A percentile compares a stretch with the other conserved stretches of the same genome.
Conservation (phyloP, 2,797 vertebrate genomes). For the Odontamblyopus rebecca region DNA sequence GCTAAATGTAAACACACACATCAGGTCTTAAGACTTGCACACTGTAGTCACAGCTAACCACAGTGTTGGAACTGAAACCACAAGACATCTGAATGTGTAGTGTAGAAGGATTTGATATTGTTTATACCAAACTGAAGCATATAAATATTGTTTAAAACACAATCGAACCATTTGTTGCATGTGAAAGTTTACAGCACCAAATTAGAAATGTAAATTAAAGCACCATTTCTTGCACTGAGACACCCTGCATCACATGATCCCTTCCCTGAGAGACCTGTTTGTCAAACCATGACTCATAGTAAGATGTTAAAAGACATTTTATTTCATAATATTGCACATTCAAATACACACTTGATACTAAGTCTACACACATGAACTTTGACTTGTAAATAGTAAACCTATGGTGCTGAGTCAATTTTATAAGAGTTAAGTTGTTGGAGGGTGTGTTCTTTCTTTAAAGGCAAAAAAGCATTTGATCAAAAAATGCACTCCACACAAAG, state of each 20-base stretch:
- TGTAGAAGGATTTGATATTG: neutral
- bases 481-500: too few relatives aligned
- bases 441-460: constrained; percentile 23
- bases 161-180: neutral
- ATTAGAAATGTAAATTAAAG: neutral
- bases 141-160: neutral
- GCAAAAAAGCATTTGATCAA: neutral
- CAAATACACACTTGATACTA: constrained; percentile 7
- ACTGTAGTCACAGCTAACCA: neutral
- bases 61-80: neutral
- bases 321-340: constrained; percentile 8
- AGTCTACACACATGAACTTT: constrained; percentile 37
- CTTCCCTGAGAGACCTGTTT: constrained; percentile 36
- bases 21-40: neutral
- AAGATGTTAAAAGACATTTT: constrained; percentile 1
- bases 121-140: neutral
- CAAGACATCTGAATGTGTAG: neutral
- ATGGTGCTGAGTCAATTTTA: neutral
- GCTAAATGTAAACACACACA: neutral
- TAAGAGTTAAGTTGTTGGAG: neutral
- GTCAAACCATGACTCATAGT: constrained; percentile 39
- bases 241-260: neutral
- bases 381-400: constrained; percentile 23
- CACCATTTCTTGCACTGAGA: neutral
- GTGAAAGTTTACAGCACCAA: neutral